These are phyloP conservation scores for Kradibia gibbosae DNA, from an alignment of 1,140 invertebrate species.

Conservation along the genomic window DNA sequence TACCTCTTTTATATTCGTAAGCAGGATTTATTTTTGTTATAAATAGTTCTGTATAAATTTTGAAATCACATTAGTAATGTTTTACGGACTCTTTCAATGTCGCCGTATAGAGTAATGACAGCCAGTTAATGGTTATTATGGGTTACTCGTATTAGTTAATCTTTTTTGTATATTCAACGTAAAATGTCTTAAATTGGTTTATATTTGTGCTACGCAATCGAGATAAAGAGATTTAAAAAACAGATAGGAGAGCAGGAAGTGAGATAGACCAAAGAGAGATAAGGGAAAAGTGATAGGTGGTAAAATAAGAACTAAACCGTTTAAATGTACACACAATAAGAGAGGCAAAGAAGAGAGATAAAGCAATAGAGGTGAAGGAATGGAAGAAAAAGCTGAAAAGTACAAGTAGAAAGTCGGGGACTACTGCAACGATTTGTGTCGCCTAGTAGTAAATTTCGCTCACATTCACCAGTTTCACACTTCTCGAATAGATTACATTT, in stretches of 20 bases:
- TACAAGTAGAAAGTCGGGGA: neutral
- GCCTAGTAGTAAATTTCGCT: too few relatives aligned
- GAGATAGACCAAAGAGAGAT: neutral
- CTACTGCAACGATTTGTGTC: slow-evolving; percentile 43
- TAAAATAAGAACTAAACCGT: neutral
- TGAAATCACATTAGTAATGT: neutral
- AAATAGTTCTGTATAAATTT: neutral
- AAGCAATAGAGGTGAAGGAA: neutral
- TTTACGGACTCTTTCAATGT: neutral
- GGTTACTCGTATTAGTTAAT: too few relatives aligned
- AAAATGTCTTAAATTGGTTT: slow-evolving; percentile 43
- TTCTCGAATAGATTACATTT: slow-evolving; percentile 51
- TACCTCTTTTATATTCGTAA: neutral
- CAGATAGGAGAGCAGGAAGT: slow-evolving; percentile 3
- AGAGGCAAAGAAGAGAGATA: neutral
- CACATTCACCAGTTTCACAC: neutral
- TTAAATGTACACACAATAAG: neutral
- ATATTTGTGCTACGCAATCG: neutral
- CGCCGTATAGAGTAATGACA: neutral
- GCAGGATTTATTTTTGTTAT: neutral
- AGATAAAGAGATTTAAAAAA: neutral
- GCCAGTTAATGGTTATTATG: neutral
- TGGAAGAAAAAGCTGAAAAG: neutral
- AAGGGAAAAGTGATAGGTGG: too few relatives aligned
- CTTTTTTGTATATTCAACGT: slow-evolving; percentile 37